These are phyloP conservation scores for Myotis pilosus DNA, from an alignment of 2,797 vertebrate species.

Conservation along the genomic window DNA sequence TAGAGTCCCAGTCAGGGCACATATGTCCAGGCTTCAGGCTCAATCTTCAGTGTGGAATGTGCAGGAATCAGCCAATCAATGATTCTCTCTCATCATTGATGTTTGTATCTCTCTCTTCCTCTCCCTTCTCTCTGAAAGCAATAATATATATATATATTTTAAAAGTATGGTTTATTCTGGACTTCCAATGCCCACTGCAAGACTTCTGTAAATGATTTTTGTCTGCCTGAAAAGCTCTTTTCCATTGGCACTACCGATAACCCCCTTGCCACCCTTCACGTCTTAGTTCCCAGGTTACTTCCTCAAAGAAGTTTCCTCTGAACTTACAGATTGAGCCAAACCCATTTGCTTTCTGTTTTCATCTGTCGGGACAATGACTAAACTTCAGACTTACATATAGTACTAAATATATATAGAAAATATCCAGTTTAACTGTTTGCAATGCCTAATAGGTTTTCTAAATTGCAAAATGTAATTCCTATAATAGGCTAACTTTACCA, in stretches of 20 bases:
- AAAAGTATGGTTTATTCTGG: not conserved
- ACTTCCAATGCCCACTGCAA: slow-evolving; percentile 1
- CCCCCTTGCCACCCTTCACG: not conserved
- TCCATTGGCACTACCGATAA: not conserved
- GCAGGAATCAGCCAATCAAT: too few relatives aligned
- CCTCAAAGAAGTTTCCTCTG: not conserved
- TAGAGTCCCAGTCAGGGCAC: too few relatives aligned
- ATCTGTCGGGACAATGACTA: not conserved
- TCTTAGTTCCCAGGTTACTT: not conserved
- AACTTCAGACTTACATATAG: not conserved
- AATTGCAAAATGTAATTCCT: slow-evolving; percentile 55
- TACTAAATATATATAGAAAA: slow-evolving; percentile 11
- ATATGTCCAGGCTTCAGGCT: too few relatives aligned
- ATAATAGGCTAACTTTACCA: slow-evolving; percentile 66
- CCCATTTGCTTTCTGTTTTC: not conserved
- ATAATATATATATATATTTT: too few relatives aligned
- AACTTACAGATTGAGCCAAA: not conserved
- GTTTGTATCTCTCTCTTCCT: too few relatives aligned
- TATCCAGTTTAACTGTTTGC: not conserved
- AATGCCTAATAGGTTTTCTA: slow-evolving; percentile 37
- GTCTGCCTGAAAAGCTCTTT: not conserved
- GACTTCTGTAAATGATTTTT: slow-evolving; percentile 1
- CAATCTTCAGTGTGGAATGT: too few relatives aligned
- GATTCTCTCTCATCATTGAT: too few relatives aligned
- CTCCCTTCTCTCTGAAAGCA: too few relatives aligned